Evolutionary conservation across 2,113 vertebrate genomes (phyloP), one percentile per base, ranked within the genome.

Genomic region (Sapajus apella): DNA sequence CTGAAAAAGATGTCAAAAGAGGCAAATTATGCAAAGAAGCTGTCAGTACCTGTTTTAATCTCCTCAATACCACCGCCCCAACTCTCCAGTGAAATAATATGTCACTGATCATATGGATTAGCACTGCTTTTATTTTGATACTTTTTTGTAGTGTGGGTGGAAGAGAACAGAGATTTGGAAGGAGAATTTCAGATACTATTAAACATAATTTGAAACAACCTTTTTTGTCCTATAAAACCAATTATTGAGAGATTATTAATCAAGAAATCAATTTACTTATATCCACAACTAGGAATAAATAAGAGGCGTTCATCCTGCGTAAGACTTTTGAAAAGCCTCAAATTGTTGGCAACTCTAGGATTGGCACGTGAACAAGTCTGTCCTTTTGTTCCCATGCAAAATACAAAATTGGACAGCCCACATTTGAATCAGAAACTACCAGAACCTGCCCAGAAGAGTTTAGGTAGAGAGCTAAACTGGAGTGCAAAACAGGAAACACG

Each of bases 141-240:
- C n/a, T 43, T 79, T 66, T 68, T 72, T 87, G 27, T 56, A 47
- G 35, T 8, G 0, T 73, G 5, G n/a, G 11, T 81, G 18, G 20
- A 87, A 8, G 20, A 18, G 30, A 35, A n/a, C 13, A 9, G 40
- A 77, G 30, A 27, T 61, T 83, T 95, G 32, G 9, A 87, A 91
- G 88, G 85, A 50, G 10, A 73, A 91, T 90, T 96, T 93, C 23
- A 94, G 50, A 47, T 30, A 40, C 16, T 37, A 5, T 47, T 80
- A 68, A 88, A 93, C 81, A 52, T 92, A 91, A 64, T 94, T 58
- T 84, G 23, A 93, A 87, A 82, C 7, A 75, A 64, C 27, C 14
- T 80, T n/a, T 52, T 68, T 68, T 37, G 9, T 92, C 40, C 40
- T 50, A 83, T 7, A 88, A 82, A 96, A n/a, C n/a, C 43, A 50